Percentiles rank a stretch among this genome's conserved stretches.
Conservation (phyloP, 2,797 vertebrate species). For the Microctenopoma steveboyesi region DNA sequence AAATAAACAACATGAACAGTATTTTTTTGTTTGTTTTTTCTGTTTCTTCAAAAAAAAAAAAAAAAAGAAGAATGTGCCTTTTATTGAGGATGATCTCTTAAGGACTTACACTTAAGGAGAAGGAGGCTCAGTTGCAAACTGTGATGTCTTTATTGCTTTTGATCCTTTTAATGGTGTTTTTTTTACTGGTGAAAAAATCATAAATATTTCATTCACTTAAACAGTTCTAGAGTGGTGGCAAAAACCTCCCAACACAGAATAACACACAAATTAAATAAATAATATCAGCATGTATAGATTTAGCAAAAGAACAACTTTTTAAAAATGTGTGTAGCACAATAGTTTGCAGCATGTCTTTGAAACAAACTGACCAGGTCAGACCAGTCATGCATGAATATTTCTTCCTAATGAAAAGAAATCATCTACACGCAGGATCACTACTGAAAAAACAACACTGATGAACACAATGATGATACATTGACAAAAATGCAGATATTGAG, state of each 20-base stretch:
- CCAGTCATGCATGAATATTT: neutral
- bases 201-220: neutral
- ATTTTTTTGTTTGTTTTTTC: no score
- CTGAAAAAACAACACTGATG: neutral
- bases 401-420: neutral
- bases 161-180: neutral
- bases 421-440: neutral
- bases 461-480: no score
- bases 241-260: neutral
- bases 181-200: neutral
- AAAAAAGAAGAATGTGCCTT: no score
- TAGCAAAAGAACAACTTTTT: neutral
- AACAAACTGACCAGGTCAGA: neutral
- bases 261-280: neutral
- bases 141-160: no score
- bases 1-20: no score
- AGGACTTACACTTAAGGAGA: no score
- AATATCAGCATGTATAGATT: neutral
- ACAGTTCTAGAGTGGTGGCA: neutral
- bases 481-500: slow-evolving; percentile 9
- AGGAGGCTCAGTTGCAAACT: no score
- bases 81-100: no score
- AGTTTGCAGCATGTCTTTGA: neutral
- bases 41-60: no score
- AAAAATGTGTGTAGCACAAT: neutral